These are phyloP conservation scores for Brachyhypopomus occidentalis DNA, from an alignment of 2,113 vertebrate genomes.

Conservation along the genomic window DNA sequence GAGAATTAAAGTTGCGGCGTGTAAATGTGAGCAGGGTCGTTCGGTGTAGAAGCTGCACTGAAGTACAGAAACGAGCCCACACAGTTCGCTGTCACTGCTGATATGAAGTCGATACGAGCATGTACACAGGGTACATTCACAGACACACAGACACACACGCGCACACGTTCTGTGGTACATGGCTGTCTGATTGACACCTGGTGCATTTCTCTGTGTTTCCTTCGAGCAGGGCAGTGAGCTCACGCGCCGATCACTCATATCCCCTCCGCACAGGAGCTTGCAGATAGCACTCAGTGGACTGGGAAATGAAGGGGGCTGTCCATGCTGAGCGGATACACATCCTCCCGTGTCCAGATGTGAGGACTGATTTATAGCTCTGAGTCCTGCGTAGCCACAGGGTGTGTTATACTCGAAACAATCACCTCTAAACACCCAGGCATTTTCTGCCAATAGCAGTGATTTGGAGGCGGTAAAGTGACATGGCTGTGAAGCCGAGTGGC, in stretches of 20 bases:
- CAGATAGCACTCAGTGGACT: too few relatives aligned
- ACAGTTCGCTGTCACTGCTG: constrained; percentile 10
- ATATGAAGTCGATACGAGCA: constrained; percentile 19
- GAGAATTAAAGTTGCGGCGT: too few relatives aligned
- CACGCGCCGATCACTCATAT: too few relatives aligned
- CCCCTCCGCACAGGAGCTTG: too few relatives aligned
- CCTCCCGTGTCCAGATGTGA: background rate
- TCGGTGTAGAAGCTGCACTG: background rate
- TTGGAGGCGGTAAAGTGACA: background rate
- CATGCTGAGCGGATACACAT: too few relatives aligned
- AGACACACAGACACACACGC: background rate
- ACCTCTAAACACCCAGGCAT: background rate
- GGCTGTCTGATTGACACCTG: background rate
- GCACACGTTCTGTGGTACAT: background rate
- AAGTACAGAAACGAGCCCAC: constrained; percentile 19
- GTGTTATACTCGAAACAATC: background rate
- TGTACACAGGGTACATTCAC: constrained; percentile 12
- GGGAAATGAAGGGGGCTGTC: too few relatives aligned
- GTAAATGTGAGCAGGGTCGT: too few relatives aligned
- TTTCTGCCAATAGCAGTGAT: background rate
- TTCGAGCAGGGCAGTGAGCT: too few relatives aligned
- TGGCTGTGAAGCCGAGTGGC: too few relatives aligned
- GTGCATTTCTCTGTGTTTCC: background rate
- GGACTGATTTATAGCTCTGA: background rate
- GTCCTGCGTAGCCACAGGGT: background rate